Base-by-base conservation (phyloP, 2,888 invertebrate species). In the Empis stercorea region DNA sequence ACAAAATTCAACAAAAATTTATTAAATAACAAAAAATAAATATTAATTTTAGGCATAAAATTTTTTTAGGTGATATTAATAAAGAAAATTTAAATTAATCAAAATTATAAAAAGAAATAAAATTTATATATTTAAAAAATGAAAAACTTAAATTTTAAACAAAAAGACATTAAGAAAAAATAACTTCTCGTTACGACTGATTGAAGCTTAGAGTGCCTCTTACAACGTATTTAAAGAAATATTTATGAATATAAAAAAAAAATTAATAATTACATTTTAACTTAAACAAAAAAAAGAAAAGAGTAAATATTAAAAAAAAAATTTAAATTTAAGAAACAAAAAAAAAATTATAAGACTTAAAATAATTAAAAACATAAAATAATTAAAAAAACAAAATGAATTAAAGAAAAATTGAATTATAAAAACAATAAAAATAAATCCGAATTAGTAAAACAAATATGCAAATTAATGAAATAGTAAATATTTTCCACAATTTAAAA, bases 41-140 rank as follows among this genome's bases (percentile, higher is more conserved):
- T n/a, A 34, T 30, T 47, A 52, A 52, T 51, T 52, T 49, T n/a
- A 36, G 46, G 46, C 48, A 52, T 46, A 65, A 66, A 66, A 67
- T 67, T 68, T 68, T n/a, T n/a, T n/a, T n/a, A 68, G 67, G 67
- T 67, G 67, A 67, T 68, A 68, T 61, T 61, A 59, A 61, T 55
- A 55, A 54, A 53, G 52, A 54, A n/a, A 34, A 34, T n/a, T 13
- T 13, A n/a, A 34, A 34, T 34, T 34, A n/a, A 34, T 34, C 13
- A n/a, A 34, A 34, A 32, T 13, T 13, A 32, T n/a, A n/a, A n/a
- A 32, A 32, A 32, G 9, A 13, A 10, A 5, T 10, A 32, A 34
- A 34, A 34, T n/a, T 46, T 32, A 30, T 44, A 41, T 40, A 10
- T 30, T 30, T 30, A 34, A 27, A 41, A 30, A 30, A 37, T 34